A percentile compares a stretch with the other conserved stretches of the same genome.
Conservation (phyloP, 2,888 invertebrate species). For the Cabera pusaria region DNA sequence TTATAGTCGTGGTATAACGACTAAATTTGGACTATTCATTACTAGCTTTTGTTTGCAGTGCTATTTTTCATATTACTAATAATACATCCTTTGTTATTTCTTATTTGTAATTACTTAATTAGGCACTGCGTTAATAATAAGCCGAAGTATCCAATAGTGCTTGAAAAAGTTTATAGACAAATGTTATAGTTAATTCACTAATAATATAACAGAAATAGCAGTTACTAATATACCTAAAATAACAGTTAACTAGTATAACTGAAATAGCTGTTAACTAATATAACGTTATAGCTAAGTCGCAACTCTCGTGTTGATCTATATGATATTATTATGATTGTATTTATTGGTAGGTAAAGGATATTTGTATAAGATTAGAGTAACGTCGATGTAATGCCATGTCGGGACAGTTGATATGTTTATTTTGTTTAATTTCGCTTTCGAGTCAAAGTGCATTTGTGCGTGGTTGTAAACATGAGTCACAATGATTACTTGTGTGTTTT, state of each 20-base stretch:
- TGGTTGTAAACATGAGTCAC: slow-evolving; percentile 81
- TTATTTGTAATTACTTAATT: neutral
- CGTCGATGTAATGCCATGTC: slow-evolving; percentile 70
- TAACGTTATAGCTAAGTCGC: slow-evolving; percentile 19
- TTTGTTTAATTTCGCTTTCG: slow-evolving; percentile 71
- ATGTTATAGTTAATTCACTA: slow-evolving; percentile 20
- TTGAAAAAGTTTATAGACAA: slow-evolving; percentile 19
- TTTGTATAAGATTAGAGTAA: slow-evolving; percentile 46
- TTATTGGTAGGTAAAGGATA: slow-evolving; percentile 62
- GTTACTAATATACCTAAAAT: no score
- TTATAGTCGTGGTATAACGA: no score
- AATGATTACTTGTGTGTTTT: slow-evolving; percentile 58
- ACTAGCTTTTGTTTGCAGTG: slow-evolving; percentile 13
- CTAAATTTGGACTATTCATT: no score
- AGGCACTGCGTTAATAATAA: slow-evolving; percentile 13
- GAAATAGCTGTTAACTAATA: slow-evolving; percentile 22
- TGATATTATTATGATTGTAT: slow-evolving; percentile 45
- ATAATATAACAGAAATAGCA: slow-evolving; percentile 10
- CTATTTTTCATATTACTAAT: slow-evolving; percentile 10
- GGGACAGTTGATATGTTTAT: slow-evolving; percentile 63
- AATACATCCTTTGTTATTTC: slow-evolving; percentile 7
- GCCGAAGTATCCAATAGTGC: slow-evolving; percentile 15
- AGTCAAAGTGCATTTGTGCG: slow-evolving; percentile 78
- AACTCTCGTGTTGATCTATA: slow-evolving; percentile 22
- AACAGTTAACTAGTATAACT: slow-evolving; percentile 22